These are phyloP conservation scores for Uria aalge DNA, from an alignment of 2,113 vertebrate species.

Conservation along the genomic window DNA sequence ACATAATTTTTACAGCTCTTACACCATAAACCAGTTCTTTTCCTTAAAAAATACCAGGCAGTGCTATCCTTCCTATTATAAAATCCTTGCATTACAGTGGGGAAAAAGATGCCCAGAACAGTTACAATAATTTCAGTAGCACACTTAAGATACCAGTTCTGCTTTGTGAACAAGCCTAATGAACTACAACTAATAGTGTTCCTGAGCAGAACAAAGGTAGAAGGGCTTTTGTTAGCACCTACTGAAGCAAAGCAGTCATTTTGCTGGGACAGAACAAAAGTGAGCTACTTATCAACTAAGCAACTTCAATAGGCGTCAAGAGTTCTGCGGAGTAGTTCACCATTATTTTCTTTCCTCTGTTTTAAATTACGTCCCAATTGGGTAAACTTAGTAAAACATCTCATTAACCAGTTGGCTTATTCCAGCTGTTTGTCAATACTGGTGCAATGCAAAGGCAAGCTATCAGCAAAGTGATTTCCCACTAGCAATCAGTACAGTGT, in stretches of 20 bases:
- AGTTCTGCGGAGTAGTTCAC: not conserved
- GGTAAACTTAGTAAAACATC: not conserved
- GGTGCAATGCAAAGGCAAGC: not conserved
- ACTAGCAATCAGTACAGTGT: not conserved
- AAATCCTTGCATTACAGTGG: constrained; percentile 53
- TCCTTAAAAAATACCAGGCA: not conserved
- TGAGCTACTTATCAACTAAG: constrained; percentile 41
- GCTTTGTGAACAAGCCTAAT: constrained; percentile 75
- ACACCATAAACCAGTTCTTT: not conserved
- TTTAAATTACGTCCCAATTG: not conserved
- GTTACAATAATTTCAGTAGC: constrained; percentile 68
- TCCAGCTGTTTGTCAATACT: not conserved
- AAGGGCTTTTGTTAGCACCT: constrained; percentile 66
- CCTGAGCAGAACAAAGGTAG: constrained; percentile 44
- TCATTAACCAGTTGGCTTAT: not conserved
- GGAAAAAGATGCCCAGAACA: constrained; percentile 34
- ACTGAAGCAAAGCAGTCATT: constrained; percentile 57
- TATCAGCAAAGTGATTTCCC: not conserved
- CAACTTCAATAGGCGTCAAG: not conserved
- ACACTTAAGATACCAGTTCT: constrained; percentile 60
- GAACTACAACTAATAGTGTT: constrained; percentile 67
- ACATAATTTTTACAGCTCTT: not conserved
- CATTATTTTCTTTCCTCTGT: not conserved
- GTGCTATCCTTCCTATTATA: constrained; percentile 4
- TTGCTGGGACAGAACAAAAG: constrained; percentile 46